Percentiles rank a stretch among this genome's conserved stretches.
Evolutionary conservation across 2,113 vertebrate species (phyloP).

Genomic region (Glaucidium brasilianum): DNA sequence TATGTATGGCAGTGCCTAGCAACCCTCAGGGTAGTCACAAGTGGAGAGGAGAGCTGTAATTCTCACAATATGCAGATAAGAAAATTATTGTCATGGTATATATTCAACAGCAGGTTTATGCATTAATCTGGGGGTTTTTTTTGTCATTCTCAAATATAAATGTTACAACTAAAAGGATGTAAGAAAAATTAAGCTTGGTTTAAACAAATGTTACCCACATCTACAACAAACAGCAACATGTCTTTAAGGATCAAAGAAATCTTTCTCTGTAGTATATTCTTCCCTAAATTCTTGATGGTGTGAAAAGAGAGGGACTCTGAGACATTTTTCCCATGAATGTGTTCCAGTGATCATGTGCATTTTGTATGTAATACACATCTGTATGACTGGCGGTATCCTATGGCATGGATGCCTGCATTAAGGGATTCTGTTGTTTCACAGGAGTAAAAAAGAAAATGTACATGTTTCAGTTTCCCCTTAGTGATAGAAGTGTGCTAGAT

Average conservation of each 20-base stretch:
- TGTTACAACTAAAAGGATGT: background rate
- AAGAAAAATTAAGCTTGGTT: background rate
- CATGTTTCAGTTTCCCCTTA: background rate
- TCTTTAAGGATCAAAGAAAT: background rate
- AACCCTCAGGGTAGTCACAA: background rate
- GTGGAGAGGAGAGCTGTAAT: background rate
- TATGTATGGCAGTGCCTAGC: background rate
- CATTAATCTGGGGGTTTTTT: background rate
- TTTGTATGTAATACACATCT: background rate
- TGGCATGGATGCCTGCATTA: background rate
- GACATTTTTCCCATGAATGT: background rate
- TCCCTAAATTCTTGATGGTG: background rate
- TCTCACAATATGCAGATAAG: background rate
- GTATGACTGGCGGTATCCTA: background rate
- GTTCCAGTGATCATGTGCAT: background rate
- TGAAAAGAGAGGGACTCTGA: background rate
- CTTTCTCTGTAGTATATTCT: background rate
- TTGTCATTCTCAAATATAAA: background rate
- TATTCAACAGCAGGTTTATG: background rate
- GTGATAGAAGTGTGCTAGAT: background rate
- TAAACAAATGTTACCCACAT: background rate
- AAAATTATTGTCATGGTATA: background rate
- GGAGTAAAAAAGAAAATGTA: background rate
- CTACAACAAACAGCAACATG: background rate
- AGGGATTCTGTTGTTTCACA: background rate